Evolutionary conservation across 1,140 invertebrate species (phyloP), one percentile per base, ranked within the genome.

Genomic region (Euschistus heros): DNA sequence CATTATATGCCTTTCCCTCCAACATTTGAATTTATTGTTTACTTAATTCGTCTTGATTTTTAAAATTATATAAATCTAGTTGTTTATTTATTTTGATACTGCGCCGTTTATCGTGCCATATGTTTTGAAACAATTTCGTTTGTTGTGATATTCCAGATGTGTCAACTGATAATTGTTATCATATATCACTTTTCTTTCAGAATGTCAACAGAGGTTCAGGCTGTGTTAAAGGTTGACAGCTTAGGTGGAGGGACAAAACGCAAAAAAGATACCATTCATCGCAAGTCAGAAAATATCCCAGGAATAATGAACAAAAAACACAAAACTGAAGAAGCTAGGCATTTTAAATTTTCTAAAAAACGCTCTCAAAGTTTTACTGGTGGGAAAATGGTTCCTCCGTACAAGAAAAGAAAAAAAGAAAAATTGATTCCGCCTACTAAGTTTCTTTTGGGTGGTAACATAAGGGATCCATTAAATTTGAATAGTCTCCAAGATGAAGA

Each of bases 361-460:
- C 14, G 60, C 18, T 22, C 52, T 18, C 64, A 62, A 10, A 68
- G 57, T 64, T 65, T 30, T 15, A 44, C 30, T 27, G 61, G 66
- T 46, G 69, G 69, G 2, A 68, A 67, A 33, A 52, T 68, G 17
- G 64, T 66, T 52, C 66, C 64, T 17, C 65, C 67, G 0, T 81
- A 85, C 68, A 87, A 87, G 70, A 78, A 84, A 61, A 79, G 86
- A 47, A 84, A 85, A 68, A 88, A 88, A 70, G 86, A 86, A 67
- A 82, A 81, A 66, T 79, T 81, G 55, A 86, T 91, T 67, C 84
- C 91, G 37, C 92, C 93, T 0, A 94, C 91, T 2, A 95, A 95
- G 76, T 97, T 97, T 79, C 78, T 97, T 7, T 79, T 97, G 1
- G 94, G 94, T 60, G 94, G 94, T 20, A 97, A 94, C 74, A 96